A percentile compares a stretch with the other conserved stretches of the same genome.
phyloP scores from a whole-genome alignment of 2,797 vertebrate genomes.

The Pagetopsis macropterus region DNA sequence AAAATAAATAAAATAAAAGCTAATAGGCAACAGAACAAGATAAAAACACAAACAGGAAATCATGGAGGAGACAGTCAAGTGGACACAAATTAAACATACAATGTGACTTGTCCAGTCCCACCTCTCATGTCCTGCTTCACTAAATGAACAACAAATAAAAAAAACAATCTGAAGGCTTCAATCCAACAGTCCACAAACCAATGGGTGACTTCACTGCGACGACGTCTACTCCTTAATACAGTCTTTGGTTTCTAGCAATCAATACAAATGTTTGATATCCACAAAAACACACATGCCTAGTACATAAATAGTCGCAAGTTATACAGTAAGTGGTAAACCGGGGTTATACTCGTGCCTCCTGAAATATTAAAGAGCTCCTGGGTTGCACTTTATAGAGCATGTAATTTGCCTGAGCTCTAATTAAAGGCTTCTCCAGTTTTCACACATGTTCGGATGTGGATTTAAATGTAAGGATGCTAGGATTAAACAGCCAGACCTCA shows the following conservation, averaged over 20 bases:
- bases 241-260: not conserved
- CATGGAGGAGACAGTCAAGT: no score
- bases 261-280: not conserved
- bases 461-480: constrained; percentile 37
- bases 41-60: no score
- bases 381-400: constrained; percentile 46
- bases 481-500: constrained; percentile 41
- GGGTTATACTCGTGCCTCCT: constrained; percentile 10
- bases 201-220: no score
- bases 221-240: no score
- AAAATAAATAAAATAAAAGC: no score
- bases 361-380: constrained; percentile 40
- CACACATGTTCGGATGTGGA: constrained; percentile 52
- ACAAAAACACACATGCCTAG: not conserved
- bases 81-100: no score
- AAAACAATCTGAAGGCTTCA: no score
- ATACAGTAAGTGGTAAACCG: constrained; percentile 32
- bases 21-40: no score
- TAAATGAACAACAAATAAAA: no score
- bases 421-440: constrained; percentile 61
- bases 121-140: no score
- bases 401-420: constrained; percentile 56
- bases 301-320: constrained; percentile 23
- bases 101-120: no score
- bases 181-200: no score